A percentile compares a stretch with the other conserved stretches of the same genome.
Conservation (phyloP, 2,113 vertebrate genomes). For the Pseudonaja textilis region DNA sequence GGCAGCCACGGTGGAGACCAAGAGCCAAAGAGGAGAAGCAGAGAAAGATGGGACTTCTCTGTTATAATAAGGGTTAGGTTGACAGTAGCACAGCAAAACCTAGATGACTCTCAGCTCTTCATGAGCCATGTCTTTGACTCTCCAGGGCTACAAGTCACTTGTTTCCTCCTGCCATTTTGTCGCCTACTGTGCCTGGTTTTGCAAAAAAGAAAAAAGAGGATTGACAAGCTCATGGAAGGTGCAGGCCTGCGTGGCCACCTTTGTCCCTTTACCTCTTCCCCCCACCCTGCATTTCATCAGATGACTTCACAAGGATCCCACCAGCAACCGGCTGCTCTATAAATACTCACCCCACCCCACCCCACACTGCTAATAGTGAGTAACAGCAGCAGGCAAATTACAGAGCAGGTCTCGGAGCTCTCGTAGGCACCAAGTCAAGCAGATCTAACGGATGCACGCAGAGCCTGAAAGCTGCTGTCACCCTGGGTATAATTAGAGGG, state of each 20-base stretch:
- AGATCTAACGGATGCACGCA: slow-evolving; percentile 4
- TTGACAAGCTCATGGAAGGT: neutral
- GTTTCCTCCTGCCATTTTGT: neutral
- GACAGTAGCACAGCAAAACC: neutral
- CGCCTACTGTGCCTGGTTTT: neutral
- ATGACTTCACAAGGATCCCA: neutral
- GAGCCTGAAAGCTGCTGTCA: slow-evolving; percentile 32
- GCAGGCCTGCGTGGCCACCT: neutral
- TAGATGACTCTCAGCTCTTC: neutral
- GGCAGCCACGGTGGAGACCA: neutral
- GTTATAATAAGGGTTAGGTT: neutral
- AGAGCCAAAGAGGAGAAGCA: neutral
- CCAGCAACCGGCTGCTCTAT: slow-evolving; percentile 12
- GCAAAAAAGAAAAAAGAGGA: neutral
- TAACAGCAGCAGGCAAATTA: slow-evolving; percentile 38
- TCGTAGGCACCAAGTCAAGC: slow-evolving; percentile 30
- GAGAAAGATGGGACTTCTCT: neutral
- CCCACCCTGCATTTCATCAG: neutral
- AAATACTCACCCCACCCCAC: slow-evolving; percentile 15
- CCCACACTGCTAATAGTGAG: slow-evolving; percentile 22
- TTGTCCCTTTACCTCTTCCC: neutral
- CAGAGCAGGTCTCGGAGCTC: slow-evolving; percentile 20
- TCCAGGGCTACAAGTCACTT: no score
- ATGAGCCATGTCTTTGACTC: no score
- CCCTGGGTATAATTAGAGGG: slow-evolving; percentile 28